phyloP scores from a whole-genome alignment of 2,888 invertebrate genomes.

The Cephus runcator region DNA sequence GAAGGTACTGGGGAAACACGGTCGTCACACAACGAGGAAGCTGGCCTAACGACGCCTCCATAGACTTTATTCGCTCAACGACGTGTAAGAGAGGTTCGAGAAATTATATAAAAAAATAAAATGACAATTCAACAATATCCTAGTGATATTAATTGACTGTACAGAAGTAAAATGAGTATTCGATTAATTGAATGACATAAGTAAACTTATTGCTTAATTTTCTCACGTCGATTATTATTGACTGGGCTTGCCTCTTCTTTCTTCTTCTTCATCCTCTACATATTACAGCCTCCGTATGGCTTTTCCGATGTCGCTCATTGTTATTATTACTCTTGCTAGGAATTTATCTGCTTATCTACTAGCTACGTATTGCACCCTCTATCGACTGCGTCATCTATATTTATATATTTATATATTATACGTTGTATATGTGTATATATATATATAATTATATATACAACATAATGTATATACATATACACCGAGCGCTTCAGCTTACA shows the following conservation, averaged over 20 bases:
- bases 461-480: conserved; percentile 24
- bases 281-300: conserved; percentile 23
- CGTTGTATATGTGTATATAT: conserved; percentile 25
- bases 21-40: neutral
- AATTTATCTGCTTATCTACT: conserved; percentile 25
- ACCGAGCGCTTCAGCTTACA: neutral
- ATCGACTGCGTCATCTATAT: neutral
- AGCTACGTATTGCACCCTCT: conserved; percentile 24
- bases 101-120: neutral
- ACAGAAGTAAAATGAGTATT: neutral
- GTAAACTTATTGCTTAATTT: conserved; percentile 22
- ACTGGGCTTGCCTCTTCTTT: neutral
- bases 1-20: neutral
- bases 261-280: neutral
- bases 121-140: neutral
- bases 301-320: conserved; percentile 16
- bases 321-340: conserved; percentile 21
- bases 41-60: neutral
- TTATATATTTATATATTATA: conserved; percentile 4
- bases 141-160: neutral
- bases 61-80: neutral
- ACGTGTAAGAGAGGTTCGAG: neutral
- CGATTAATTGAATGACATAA: conserved; percentile 1
- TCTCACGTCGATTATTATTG: neutral
- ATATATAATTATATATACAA: conserved; percentile 20